Percentiles rank a stretch among this genome's conserved stretches.
Evolutionary conservation across 2,888 invertebrate species (phyloP).

Genomic region (Conus canariensis): DNA sequence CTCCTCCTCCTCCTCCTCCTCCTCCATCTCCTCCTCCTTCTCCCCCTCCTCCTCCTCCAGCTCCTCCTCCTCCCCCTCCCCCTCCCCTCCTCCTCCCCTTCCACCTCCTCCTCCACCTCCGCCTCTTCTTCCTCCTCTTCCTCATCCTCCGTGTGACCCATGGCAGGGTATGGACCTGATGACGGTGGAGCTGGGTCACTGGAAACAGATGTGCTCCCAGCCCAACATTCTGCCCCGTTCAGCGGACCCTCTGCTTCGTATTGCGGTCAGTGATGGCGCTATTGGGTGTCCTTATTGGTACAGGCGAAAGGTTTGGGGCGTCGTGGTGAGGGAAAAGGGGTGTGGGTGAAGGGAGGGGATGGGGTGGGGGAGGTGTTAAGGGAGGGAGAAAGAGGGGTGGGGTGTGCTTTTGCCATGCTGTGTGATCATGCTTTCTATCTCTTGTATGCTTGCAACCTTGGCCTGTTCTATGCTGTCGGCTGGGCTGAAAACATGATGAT

Average conservation of each 20-base stretch:
- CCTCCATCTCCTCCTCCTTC: not conserved
- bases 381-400: too few relatives aligned
- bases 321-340: too few relatives aligned
- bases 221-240: constrained; percentile 65
- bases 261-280: constrained; percentile 42
- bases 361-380: too few relatives aligned
- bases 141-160: not conserved
- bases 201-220: constrained; percentile 64
- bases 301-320: too few relatives aligned
- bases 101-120: not conserved
- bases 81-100: not conserved
- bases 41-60: not conserved
- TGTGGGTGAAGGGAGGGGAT: too few relatives aligned
- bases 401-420: too few relatives aligned
- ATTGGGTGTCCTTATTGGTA: too few relatives aligned
- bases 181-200: constrained; percentile 57
- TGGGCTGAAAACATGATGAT: too few relatives aligned
- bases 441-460: too few relatives aligned
- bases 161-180: constrained; percentile 27
- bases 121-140: not conserved
- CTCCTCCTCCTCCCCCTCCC: not conserved
- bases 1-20: not conserved
- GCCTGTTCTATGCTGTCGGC: too few relatives aligned
- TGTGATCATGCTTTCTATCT: too few relatives aligned
- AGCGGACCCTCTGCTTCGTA: constrained; percentile 57